Base-by-base conservation (phyloP, 2,888 invertebrate species). In the Lithosia quadra region DNA sequence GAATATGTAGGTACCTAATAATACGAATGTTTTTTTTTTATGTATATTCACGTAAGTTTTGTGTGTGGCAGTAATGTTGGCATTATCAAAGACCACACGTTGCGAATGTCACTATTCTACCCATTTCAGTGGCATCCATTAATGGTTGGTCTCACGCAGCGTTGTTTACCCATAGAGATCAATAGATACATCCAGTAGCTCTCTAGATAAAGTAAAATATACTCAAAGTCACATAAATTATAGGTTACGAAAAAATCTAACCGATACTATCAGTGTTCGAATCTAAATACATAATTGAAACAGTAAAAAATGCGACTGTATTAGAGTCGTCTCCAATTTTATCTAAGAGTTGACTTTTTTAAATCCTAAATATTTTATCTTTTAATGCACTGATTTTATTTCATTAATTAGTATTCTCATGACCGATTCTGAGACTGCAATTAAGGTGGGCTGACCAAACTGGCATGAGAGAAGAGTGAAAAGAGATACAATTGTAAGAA, bases 151-250 rank as follows among this genome's bases (percentile, higher is more conserved):
- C 36, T 53, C 68, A 36, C 59, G 63, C 63, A 28, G 68, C 15
- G 63, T 55, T 63, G 36, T 59, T 58, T 49, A 39, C 43, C 63
- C 22, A 28, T 58, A 59, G 34, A 68, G 49, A 67, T 63, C 58
- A 58, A 36, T 63, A 34, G 53, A 68, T 67, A 57, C 43, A 34
- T 22, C 53, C 69, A 63, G 69, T 69, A 69, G 69, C 69, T 58
- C 22, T 57, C 39, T 53, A 65, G 69, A 69, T 69, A 68, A 68
- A 21, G 2, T 49, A 49, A 49, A 59, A 10, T 53, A 60, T 36
- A 39, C n/a, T n/a, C 36, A 36, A 63, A 59, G 15, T 59, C 8
- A 34, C 36, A 66, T 39, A 59, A 63, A 59, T 63, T 59, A 36
- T 0, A 18, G 8, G 18, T 9, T n/a, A n/a, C 15, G 10, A 34